Percentiles rank a stretch among this genome's conserved stretches.
These are phyloP conservation scores for Danaus chrysippus DNA, from an alignment of 2,888 invertebrate species.

Conservation along the genomic window DNA sequence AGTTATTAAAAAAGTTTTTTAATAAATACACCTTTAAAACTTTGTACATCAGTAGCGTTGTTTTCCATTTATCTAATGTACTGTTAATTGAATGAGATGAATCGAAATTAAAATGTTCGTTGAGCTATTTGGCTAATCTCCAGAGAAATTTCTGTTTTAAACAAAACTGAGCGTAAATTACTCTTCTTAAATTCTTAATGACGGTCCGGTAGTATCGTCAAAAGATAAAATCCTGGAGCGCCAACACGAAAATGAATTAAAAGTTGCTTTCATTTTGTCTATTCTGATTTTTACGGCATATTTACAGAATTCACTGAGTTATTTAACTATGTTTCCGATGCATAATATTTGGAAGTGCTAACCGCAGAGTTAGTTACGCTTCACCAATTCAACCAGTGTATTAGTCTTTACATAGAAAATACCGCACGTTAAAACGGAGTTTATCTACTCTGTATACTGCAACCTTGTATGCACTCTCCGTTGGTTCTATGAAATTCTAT, in stretches of 20 bases:
- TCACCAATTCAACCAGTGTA: not conserved
- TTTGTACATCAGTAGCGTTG: conserved; percentile 17
- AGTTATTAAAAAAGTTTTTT: not conserved
- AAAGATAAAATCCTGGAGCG: conserved; percentile 19
- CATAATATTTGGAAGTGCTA: not conserved
- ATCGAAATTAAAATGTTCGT: conserved; percentile 28
- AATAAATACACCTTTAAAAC: conserved; percentile 13
- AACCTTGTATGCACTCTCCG: not conserved
- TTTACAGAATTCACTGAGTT: not conserved
- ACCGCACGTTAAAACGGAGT: not conserved
- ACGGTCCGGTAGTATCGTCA: conserved; percentile 14
- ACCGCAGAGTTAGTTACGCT: not conserved
- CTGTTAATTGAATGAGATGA: conserved; percentile 27
- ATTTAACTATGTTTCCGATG: not conserved
- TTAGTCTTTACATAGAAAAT: conserved; percentile 4
- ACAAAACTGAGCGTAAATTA: conserved; percentile 19
- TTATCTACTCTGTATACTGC: not conserved
- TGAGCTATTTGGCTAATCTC: conserved; percentile 28
- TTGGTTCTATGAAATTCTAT: not conserved
- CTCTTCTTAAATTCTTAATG: conserved; percentile 13
- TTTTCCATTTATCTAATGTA: conserved; percentile 26
- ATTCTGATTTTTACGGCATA: conserved; percentile 12
- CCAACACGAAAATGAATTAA: conserved; percentile 21
- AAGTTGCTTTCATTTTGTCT: conserved; percentile 13
- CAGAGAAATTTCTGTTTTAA: conserved; percentile 22